These are phyloP conservation scores for Berghia stephanieae DNA, from an alignment of 1,140 invertebrate genomes.

Conservation along the genomic window DNA sequence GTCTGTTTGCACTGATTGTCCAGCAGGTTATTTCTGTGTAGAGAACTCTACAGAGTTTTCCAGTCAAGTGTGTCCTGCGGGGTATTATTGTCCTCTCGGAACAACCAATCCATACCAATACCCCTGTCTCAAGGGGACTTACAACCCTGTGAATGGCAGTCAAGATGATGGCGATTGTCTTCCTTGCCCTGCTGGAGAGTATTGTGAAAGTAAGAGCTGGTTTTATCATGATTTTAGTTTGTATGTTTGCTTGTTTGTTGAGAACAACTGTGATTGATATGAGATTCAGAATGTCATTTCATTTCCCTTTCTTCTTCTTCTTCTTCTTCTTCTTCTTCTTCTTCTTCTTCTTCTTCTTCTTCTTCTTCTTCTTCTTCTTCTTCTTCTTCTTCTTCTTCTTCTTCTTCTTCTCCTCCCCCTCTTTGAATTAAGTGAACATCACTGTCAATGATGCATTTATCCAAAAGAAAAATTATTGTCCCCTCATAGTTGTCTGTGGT, in stretches of 20 bases:
- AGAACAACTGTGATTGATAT: neutral
- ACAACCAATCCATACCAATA: slow-evolving; percentile 51
- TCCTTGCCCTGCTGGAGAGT: slow-evolving; percentile 57
- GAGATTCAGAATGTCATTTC: no score
- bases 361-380: no score
- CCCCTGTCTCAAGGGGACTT: slow-evolving; percentile 59
- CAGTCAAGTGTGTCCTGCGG: slow-evolving; percentile 50
- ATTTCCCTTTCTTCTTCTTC: no score
- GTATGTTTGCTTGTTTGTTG: neutral
- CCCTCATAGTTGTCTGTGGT: no score
- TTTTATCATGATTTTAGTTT: neutral
- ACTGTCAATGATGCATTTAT: no score
- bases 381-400: no score
- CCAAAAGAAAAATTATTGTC: no score
- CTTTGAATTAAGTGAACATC: no score
- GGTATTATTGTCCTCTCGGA: slow-evolving; percentile 60
- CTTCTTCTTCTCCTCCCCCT: no score
- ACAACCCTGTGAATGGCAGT: slow-evolving; percentile 56
- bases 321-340: no score
- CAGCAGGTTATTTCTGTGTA: slow-evolving; percentile 60
- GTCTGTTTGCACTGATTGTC: slow-evolving; percentile 50
- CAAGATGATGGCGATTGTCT: slow-evolving; percentile 54
- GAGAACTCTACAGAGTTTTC: slow-evolving; percentile 54
- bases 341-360: no score
- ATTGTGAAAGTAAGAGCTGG: slow-evolving; percentile 54